Evolutionary conservation across 2,113 vertebrate genomes (phyloP).

Genomic region (Eulacestoma nigropectus): DNA sequence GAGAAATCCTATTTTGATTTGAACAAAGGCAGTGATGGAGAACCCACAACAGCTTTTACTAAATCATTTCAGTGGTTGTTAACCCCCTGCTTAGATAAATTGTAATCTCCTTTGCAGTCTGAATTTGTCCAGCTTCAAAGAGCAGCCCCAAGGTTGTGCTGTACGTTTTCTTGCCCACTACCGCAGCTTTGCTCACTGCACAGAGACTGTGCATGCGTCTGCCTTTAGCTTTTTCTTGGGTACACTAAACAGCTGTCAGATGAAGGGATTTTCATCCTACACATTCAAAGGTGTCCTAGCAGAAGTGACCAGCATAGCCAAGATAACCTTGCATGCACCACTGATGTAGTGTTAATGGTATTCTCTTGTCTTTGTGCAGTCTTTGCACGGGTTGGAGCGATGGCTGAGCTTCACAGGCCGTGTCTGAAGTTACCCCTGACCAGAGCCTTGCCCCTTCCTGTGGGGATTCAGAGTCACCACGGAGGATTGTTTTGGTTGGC

Average conservation of each 20-base stretch:
- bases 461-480: no score
- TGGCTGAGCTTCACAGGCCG: not conserved
- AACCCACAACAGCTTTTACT: not conserved
- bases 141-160: not conserved
- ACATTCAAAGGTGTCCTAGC: not conserved
- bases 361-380: not conserved
- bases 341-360: not conserved
- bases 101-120: not conserved
- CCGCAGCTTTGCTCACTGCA: not conserved
- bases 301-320: not conserved
- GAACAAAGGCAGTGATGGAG: conserved; percentile 16
- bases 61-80: conserved; percentile 26
- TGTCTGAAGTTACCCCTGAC: not conserved
- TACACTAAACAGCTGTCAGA: not conserved
- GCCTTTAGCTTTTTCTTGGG: not conserved
- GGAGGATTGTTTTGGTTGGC: no score
- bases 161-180: not conserved
- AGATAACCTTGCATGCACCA: accelerated
- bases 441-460: not conserved
- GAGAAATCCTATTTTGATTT: conserved; percentile 10
- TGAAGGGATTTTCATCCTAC: not conserved
- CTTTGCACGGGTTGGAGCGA: accelerated
- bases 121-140: not conserved
- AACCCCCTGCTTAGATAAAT: not conserved
- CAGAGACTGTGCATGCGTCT: not conserved